Evolutionary conservation across 2,888 invertebrate species (phyloP).

Genomic region (Scaptomyza caliginosa): DNA sequence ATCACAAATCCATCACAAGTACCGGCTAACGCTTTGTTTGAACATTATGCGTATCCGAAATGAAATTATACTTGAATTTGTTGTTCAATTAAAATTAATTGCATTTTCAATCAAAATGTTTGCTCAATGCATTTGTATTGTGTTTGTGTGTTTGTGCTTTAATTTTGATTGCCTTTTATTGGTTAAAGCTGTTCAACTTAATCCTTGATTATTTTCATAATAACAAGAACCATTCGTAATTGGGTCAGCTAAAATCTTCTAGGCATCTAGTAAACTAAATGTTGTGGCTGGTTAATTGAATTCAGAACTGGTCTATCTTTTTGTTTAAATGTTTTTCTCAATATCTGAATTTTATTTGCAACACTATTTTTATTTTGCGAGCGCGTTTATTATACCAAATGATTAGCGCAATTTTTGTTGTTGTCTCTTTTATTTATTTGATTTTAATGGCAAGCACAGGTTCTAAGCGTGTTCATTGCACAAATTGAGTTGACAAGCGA

Average conservation of each 20-base stretch:
- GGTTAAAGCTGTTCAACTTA: background rate
- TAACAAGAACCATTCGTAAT: background rate
- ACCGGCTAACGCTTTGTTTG: background rate
- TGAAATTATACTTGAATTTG: slow-evolving; percentile 5
- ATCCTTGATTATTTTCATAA: background rate
- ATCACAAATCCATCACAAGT: background rate
- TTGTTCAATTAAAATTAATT: background rate
- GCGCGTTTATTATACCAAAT: background rate
- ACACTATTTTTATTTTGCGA: background rate
- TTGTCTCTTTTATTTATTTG: background rate
- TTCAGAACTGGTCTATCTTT: background rate
- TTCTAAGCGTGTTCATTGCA: background rate
- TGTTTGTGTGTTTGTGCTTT: background rate
- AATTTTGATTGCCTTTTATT: background rate
- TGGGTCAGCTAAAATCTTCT: background rate
- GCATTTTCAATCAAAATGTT: background rate
- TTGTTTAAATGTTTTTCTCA: background rate
- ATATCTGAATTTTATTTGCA: background rate
- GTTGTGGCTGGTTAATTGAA: too few relatives aligned
- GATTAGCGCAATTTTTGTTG: background rate
- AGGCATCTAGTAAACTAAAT: too few relatives aligned
- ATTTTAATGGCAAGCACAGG: background rate
- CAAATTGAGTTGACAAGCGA: background rate
- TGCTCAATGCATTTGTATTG: background rate
- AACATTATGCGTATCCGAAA: background rate